Evolutionary conservation across 2,888 invertebrate genomes (phyloP), one percentile per base, ranked within the genome.

Genomic region (Criorhina ranunculi): DNA sequence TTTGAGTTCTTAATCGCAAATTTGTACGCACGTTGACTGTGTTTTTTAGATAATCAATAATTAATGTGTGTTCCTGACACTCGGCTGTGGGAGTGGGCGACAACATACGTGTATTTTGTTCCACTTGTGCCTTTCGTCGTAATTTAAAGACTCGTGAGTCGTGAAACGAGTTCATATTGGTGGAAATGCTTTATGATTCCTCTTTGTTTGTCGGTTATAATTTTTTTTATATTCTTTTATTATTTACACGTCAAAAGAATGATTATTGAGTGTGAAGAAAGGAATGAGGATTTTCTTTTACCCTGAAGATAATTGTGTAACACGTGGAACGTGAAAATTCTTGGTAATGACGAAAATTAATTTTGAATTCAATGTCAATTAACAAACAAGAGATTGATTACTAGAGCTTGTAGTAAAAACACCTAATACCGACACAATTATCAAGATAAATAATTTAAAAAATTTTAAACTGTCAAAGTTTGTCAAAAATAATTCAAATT

Each of bases 1-100:
- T 85, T 64, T 75, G 83, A 79, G 79, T 75, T 80, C 62, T 70
- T 85, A 85, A 85, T 85, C 83, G 69, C 69, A 66, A 51, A 46
- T 78, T 79, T 57, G 64, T 75, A 69, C 53, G 49, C 73, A 72
- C 72, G 73, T 72, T 67, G 64, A 53, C 49, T 66, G 64, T 44
- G 59, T 42, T 57, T 64, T 64, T 70, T 35, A 80, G 72, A 78
- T 78, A 73, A 83, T 83, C 82, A 83, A 83, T 83, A 78, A 83
- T 83, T 83, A 78, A 83, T 83, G 73, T 40, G 55, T 72, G 24
- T 12, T 5, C 9, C 44, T 4, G 4, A 24, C 24, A 24, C 9
- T 7, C 15, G 15, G 1, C 2, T 6, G 7, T 35, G 7, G n/a
- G 6, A 9, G 46, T 62, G 46, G 19, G 49, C 11, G 12, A 5